Conservation (phyloP, 2,888 invertebrate species). For the Drosophila colorata region DNA sequence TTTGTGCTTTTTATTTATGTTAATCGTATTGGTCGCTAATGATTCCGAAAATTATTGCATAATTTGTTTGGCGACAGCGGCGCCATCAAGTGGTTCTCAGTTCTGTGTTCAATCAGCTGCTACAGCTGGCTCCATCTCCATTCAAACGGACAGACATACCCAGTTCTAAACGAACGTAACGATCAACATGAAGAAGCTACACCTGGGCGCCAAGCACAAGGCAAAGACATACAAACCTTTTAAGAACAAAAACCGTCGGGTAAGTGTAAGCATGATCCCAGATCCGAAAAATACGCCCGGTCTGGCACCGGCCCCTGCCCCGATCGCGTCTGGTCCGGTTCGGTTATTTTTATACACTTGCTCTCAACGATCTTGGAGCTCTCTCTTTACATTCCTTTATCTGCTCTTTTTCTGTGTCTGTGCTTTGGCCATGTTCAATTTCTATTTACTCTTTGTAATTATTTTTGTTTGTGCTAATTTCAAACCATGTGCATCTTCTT, state of each 20-base stretch:
- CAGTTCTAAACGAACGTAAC: not conserved
- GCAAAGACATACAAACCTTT: constrained; percentile 77
- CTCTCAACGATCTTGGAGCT: constrained; percentile 33
- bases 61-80: constrained; percentile 55
- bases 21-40: not conserved
- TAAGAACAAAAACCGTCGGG: constrained; percentile 82
- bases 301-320: not conserved
- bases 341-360: constrained; percentile 56
- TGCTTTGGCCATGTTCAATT: constrained; percentile 10
- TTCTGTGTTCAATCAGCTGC: constrained; percentile 37
- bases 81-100: constrained; percentile 32
- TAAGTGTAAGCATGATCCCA: constrained; percentile 63
- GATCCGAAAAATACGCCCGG: constrained; percentile 16
- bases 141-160: constrained; percentile 5
- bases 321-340: constrained; percentile 26
- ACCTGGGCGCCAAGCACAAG: constrained; percentile 78
- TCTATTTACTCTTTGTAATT: constrained; percentile 13
- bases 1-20: constrained; percentile 3
- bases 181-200: constrained; percentile 79
- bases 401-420: not conserved
- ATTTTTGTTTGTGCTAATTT: constrained; percentile 20
- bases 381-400: constrained; percentile 20
- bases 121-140: constrained; percentile 6
- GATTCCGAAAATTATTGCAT: constrained; percentile 66
- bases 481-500: constrained; percentile 2